Evolutionary conservation across 1,140 invertebrate species (phyloP).

Genomic region (Ladona fulva): DNA sequence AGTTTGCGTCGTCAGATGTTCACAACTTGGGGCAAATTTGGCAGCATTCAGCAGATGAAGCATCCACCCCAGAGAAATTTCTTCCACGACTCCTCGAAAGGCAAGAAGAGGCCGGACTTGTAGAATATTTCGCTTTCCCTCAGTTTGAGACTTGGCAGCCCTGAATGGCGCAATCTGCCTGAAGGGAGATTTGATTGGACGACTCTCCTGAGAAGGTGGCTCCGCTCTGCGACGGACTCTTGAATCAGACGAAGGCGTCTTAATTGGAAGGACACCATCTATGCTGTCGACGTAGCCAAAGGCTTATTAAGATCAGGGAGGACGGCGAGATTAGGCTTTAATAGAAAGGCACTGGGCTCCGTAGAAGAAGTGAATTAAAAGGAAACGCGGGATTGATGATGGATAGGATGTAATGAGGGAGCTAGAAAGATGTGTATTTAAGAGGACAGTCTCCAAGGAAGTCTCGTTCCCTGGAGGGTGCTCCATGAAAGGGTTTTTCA

Average conservation of each 20-base stretch:
- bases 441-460: too few species aligned
- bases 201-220: not conserved
- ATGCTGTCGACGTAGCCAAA: not conserved
- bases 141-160: not conserved
- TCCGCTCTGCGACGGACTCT: not conserved
- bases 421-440: too few species aligned
- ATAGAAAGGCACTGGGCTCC: not conserved
- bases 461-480: too few species aligned
- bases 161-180: constrained; percentile 6
- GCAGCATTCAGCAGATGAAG: too few species aligned
- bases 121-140: not conserved
- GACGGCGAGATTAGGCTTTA: not conserved
- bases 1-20: too few species aligned
- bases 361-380: not conserved
- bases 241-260: not conserved
- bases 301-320: not conserved
- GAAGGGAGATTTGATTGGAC: constrained; percentile 9
- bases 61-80: too few species aligned
- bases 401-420: too few species aligned
- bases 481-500: too few species aligned
- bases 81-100: too few species aligned
- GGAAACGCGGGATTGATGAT: not conserved
- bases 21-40: too few species aligned
- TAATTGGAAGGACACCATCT: not conserved
- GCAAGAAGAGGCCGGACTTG: too few species aligned